Percentiles rank a stretch among this genome's conserved stretches.
phyloP scores from a whole-genome alignment of 2,888 invertebrate species.

The Catocala sponsa region DNA sequence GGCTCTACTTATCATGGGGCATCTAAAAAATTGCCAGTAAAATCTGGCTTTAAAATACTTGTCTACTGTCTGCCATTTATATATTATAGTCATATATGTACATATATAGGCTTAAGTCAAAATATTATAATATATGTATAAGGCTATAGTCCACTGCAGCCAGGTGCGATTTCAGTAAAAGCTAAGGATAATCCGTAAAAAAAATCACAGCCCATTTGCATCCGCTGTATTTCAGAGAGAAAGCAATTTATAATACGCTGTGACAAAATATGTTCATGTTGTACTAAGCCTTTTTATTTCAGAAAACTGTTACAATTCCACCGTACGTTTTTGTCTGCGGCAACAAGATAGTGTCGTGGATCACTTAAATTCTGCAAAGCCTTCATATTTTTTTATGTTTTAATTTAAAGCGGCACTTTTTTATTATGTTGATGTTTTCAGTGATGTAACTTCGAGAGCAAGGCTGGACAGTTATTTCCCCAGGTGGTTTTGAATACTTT shows the following conservation, averaged over 20 bases:
- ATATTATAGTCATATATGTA: too few species aligned
- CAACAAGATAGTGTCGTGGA: slow-evolving; percentile 10
- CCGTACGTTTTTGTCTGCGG: slow-evolving; percentile 9
- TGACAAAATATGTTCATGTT: background rate
- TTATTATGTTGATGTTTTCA: background rate
- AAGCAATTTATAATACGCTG: background rate
- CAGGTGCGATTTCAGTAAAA: background rate
- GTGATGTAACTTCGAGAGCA: background rate
- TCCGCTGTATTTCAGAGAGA: background rate
- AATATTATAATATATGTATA: too few species aligned
- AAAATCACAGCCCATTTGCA: background rate
- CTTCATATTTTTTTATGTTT: background rate
- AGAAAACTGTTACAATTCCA: background rate
- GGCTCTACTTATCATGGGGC: too few species aligned
- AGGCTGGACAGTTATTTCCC: background rate
- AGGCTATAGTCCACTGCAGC: too few species aligned
- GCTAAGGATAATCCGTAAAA: background rate
- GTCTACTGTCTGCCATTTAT: too few species aligned
- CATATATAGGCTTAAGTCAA: too few species aligned
- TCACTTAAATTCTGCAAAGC: slow-evolving; percentile 1
- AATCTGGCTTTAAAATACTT: too few species aligned
- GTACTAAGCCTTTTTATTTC: background rate
- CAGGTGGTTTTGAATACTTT: background rate
- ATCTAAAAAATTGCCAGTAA: too few species aligned
- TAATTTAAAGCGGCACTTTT: background rate